A percentile compares a stretch with the other conserved stretches of the same genome.
Conservation (phyloP, 2,888 invertebrate species). For the Drosophila demipolita region DNA sequence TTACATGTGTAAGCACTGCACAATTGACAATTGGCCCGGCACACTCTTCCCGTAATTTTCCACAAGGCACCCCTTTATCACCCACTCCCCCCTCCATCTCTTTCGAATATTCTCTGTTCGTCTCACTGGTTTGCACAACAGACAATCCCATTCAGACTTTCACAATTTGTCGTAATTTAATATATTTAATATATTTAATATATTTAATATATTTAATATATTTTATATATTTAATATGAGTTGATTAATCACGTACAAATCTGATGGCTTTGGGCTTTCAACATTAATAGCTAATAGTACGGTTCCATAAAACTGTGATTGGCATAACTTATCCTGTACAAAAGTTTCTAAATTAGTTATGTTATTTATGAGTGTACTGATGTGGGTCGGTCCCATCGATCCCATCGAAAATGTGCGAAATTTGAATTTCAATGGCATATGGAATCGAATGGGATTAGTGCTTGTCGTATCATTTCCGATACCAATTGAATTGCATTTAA, state of each 20-base stretch:
- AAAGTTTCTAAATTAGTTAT: not conserved
- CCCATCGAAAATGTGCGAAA: constrained; percentile 49
- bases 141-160: no score
- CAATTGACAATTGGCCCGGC: no score
- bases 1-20: no score
- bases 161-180: no score
- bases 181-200: no score
- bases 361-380: not conserved
- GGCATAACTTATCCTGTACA: not conserved
- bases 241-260: not conserved
- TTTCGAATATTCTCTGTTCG: no score
- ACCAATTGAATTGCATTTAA: constrained; percentile 46
- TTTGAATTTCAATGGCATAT: constrained; percentile 29
- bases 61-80: no score
- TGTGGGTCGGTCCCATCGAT: not conserved
- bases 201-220: no score
- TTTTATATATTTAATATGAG: not conserved
- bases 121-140: no score
- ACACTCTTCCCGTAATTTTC: no score
- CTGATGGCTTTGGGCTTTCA: not conserved
- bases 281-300: not conserved
- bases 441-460: constrained; percentile 6
- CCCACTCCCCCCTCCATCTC: no score
- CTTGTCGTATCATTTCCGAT: constrained; percentile 31
- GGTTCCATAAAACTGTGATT: not conserved